These are phyloP conservation scores for Ennomos quercinarius DNA, from an alignment of 2,888 invertebrate species.

Conservation along the genomic window DNA sequence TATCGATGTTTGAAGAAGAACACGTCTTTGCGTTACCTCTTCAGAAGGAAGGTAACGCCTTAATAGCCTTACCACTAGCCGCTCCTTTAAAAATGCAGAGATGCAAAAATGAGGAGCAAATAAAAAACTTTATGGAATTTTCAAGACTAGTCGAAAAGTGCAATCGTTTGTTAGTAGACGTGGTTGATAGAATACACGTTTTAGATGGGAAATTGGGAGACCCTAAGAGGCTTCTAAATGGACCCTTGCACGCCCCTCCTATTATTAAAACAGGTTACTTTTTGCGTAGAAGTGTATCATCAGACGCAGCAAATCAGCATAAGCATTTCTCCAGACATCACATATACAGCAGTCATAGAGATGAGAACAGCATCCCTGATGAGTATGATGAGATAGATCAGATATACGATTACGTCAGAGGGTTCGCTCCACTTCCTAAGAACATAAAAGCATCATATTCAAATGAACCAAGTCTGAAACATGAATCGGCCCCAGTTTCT, in stretches of 20 bases:
- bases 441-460: constrained; percentile 89
- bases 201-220: constrained; percentile 93
- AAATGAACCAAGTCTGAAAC: constrained; percentile 74
- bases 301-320: constrained; percentile 88
- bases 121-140: constrained; percentile 91
- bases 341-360: constrained; percentile 85
- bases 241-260: constrained; percentile 73
- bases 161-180: constrained; percentile 89
- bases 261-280: constrained; percentile 88
- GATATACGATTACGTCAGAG: constrained; percentile 97
- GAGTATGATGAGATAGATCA: constrained; percentile 98
- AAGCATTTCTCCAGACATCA: constrained; percentile 82
- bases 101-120: constrained; percentile 92
- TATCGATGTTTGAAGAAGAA: constrained; percentile 95
- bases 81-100: constrained; percentile 94
- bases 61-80: constrained; percentile 93
- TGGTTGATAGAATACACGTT: constrained; percentile 92
- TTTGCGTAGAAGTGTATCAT: constrained; percentile 91
- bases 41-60: constrained; percentile 91
- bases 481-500: constrained; percentile 84
- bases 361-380: constrained; percentile 89
- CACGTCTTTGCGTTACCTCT: constrained; percentile 93
- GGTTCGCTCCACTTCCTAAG: constrained; percentile 95
- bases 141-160: constrained; percentile 92
- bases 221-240: constrained; percentile 76